These are phyloP conservation scores for Cheiracanthium punctorium DNA, from an alignment of 2,888 invertebrate species.

Conservation along the genomic window DNA sequence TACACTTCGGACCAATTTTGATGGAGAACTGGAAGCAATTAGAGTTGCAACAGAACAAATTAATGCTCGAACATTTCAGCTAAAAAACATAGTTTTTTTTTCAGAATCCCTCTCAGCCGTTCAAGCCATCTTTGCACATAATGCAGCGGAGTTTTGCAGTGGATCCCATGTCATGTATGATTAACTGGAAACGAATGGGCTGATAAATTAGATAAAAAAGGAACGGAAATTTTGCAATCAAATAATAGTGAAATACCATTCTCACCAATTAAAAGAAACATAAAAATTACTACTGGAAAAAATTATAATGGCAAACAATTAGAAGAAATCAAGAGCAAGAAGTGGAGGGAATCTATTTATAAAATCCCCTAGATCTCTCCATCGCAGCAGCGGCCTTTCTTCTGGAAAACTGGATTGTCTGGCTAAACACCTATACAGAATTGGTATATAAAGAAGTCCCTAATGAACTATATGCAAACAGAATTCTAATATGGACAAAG, in stretches of 20 bases:
- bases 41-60: neutral
- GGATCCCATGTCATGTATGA: neutral
- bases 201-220: constrained; percentile 14
- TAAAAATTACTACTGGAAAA: neutral
- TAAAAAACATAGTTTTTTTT: neutral
- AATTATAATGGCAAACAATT: neutral
- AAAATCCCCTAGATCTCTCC: constrained; percentile 3
- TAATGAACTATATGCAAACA: neutral
- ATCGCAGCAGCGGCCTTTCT: neutral
- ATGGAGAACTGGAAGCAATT: constrained; percentile 9
- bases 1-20: neutral
- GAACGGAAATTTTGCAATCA: constrained; percentile 16
- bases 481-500: neutral
- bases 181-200: neutral
- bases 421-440: neutral
- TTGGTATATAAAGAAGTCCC: neutral
- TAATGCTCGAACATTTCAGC: neutral
- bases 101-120: neutral
- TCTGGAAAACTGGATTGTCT: neutral
- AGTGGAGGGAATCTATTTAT: neutral
- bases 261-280: constrained; percentile 11
- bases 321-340: neutral
- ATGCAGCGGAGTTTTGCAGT: neutral
- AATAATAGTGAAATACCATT: neutral
- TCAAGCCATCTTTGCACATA: neutral